Conservation (phyloP, 2,888 invertebrate genomes). For the Heliconius sara region DNA sequence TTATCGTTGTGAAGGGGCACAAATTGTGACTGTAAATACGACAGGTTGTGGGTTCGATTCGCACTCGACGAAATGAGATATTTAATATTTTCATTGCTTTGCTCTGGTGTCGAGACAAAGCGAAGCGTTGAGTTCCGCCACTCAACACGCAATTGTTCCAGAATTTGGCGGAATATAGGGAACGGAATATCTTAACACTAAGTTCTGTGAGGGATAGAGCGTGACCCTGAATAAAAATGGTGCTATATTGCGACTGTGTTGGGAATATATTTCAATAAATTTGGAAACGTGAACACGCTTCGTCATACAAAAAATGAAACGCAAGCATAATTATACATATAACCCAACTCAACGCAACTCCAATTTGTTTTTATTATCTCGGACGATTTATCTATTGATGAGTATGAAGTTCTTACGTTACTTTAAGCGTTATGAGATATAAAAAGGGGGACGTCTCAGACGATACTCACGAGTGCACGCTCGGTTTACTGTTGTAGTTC, state of each 20-base stretch:
- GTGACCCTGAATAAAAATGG: no score
- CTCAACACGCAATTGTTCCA: no score
- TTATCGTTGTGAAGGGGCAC: no score
- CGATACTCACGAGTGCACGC: conserved; percentile 15
- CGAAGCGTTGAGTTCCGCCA: no score
- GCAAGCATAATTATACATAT: background rate
- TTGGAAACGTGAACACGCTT: conserved; percentile 9
- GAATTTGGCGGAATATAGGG: no score
- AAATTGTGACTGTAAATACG: no score
- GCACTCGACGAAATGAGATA: no score
- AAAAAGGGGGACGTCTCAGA: conserved; percentile 22
- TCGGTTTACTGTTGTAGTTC: conserved; percentile 16
- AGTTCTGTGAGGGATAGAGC: no score
- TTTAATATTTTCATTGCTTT: no score
- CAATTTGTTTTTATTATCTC: conserved; percentile 24
- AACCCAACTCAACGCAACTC: background rate
- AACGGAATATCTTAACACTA: no score
- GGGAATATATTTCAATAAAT: conserved; percentile 22
- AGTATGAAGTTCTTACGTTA: conserved; percentile 14
- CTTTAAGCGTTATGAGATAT: conserved; percentile 8
- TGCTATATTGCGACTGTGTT: background rate
- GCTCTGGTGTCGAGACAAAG: no score
- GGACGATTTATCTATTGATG: conserved; percentile 23
- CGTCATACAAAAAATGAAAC: conserved; percentile 2
- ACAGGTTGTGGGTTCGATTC: no score